Conservation (phyloP, 1,140 invertebrate species). For the Brevipalpus yothersi region DNA sequence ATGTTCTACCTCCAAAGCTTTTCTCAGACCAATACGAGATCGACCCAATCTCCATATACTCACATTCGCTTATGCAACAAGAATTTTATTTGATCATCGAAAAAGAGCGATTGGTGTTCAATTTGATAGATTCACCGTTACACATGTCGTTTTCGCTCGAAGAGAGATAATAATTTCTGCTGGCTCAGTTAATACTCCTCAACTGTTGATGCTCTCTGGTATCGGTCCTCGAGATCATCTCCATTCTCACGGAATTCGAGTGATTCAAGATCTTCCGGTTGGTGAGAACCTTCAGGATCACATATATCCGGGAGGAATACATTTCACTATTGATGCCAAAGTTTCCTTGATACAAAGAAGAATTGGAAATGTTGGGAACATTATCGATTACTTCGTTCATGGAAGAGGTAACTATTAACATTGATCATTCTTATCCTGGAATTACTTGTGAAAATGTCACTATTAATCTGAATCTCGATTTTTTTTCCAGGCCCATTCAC, state of each 20-base stretch:
- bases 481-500: conserved; percentile 34
- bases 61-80: conserved; percentile 55
- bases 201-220: conserved; percentile 70
- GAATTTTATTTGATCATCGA: conserved; percentile 51
- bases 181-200: conserved; percentile 50
- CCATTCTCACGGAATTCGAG: conserved; percentile 11
- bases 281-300: conserved; percentile 23
- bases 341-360: conserved; percentile 45
- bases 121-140: conserved; percentile 35
- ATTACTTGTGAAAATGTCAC: background rate
- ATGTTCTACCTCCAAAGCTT: conserved; percentile 70
- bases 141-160: conserved; percentile 34
- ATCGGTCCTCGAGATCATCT: conserved; percentile 45
- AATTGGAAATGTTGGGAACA: conserved; percentile 39
- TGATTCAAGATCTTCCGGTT: conserved; percentile 21
- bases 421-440: conserved; percentile 22
- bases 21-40: conserved; percentile 49
- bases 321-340: conserved; percentile 9
- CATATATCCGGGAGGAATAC: conserved; percentile 12
- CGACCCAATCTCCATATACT: conserved; percentile 61
- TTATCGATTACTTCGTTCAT: conserved; percentile 12
- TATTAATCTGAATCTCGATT: background rate
- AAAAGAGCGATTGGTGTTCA: conserved; percentile 52
- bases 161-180: conserved; percentile 53
- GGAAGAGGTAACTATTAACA: conserved; percentile 42